Evolutionary conservation across 2,113 vertebrate species (phyloP), one percentile per base, ranked within the genome.

Genomic region (Hypocryptadius cinnamomeus): DNA sequence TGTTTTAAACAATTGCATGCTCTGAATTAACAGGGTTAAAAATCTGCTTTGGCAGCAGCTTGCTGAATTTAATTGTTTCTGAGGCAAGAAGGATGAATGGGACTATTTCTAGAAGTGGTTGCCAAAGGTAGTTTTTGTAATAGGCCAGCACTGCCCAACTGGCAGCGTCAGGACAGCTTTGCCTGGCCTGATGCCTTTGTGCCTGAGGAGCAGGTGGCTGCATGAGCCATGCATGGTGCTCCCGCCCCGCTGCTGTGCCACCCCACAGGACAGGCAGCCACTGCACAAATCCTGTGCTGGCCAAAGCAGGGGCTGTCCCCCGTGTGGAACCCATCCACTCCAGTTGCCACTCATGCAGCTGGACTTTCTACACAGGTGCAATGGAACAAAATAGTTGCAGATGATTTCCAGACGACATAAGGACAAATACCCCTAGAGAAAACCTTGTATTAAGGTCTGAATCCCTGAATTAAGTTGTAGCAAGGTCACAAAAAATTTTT

Each of bases 1-100:
- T 81, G 44, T 61, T 94, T 90, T 65, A 86, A 94, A 88, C 69
- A 81, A 90, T 84, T 86, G 69, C 60, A 70, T 71, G 80, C 60
- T 95, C 69, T 94, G 89, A 92, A 93, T 90, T 90, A 94, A 89
- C 60, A 86, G 83, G 77, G 91, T 90, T 94, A 92, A 95, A 94
- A 92, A 89, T 79, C 90, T 86, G 65, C 88, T 81, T 94, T 80
- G 80, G 91, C 91, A 86, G 89, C 79, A 90, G 89, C 72, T 86
- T 86, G 77, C 77, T 73, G 39, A 78, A 93, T 51, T 73, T 90
- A 90, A 90, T 93, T 94, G 83, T 94, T 84, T 95, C 86, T 94
- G 86, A 89, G 77, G 91, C 89, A 94, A 90, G 84, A 92, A 73
- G 1, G 21, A 80, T 84, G 72, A 90, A 90, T 84, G 84, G 37